Percentiles rank a stretch among this genome's conserved stretches.
phyloP scores from a whole-genome alignment of 2,797 vertebrate genomes.

The Alauda arvensis region DNA sequence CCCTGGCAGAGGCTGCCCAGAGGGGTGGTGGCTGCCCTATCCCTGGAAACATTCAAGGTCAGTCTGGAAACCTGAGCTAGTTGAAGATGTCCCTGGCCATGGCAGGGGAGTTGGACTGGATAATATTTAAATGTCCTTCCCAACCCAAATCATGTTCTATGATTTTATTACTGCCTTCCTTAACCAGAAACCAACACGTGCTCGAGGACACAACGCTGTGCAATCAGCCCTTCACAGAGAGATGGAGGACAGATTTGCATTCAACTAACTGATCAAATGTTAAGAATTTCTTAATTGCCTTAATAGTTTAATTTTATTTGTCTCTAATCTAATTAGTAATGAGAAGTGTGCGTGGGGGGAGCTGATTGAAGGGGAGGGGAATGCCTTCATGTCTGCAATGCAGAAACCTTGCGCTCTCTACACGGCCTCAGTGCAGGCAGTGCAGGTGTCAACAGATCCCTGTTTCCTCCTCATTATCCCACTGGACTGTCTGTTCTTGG shows the following conservation, averaged over 20 bases:
- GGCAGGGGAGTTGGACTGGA: not conserved
- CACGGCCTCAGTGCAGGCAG: not conserved
- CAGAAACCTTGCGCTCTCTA: slow-evolving; percentile 15
- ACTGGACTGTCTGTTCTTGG: slow-evolving; percentile 41
- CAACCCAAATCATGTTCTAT: accelerated
- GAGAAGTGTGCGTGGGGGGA: slow-evolving; percentile 5
- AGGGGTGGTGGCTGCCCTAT: not conserved
- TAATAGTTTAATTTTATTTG: slow-evolving; percentile 78
- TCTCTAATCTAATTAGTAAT: slow-evolving; percentile 74
- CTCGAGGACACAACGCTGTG: not conserved
- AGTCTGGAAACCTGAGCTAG: not conserved
- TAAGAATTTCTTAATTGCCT: slow-evolving; percentile 73
- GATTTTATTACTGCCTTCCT: not conserved
- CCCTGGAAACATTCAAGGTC: not conserved
- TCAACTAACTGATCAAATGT: slow-evolving; percentile 69
- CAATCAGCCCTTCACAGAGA: slow-evolving; percentile 51
- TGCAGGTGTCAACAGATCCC: slow-evolving; percentile 48
- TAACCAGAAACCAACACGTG: slow-evolving; percentile 8
- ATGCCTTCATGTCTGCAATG: not conserved
- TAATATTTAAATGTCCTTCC: not conserved
- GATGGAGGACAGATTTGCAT: slow-evolving; percentile 65
- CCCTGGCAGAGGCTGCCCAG: not conserved
- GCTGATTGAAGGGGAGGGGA: slow-evolving; percentile 25
- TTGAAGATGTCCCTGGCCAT: not conserved
- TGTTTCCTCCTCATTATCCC: slow-evolving; percentile 45